Base-by-base conservation (phyloP, 2,113 vertebrate genomes). In the Alethe diademata region DNA sequence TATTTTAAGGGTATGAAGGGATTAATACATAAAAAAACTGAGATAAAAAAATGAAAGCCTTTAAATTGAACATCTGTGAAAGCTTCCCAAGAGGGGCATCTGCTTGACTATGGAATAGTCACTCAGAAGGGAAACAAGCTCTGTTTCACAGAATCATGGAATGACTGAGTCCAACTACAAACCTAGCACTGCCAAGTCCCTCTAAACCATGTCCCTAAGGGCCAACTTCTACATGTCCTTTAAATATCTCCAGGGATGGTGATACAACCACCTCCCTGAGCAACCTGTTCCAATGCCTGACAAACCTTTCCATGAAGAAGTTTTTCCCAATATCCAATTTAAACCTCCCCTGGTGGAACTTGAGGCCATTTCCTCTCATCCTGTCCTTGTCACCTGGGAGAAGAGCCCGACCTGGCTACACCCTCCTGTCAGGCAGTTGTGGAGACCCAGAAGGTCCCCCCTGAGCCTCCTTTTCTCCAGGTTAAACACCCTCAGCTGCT, bases 371-470 rank as follows among this genome's bases (percentile, higher is more conserved):
- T 48, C 31, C 42, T 69, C 25, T 83, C 48, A 36, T 48, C 29
- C 7, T 48, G 22, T 9, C 40, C 48, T 35, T 54, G 17, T 56
- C 19, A 62, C 17, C 35, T 61, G 40, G 54, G 18, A 82, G 54
- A 47, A 69, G 40, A 42, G 47, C 26, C 18, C 0, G 0, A 8
- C 12, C 17, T 75, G 47, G 8, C 47, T 48, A 2, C 22, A 19
- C 2, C 22, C 48, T 62, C 47, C n/a, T 48, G 6, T 36, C 18
- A 48, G 20, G 47, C 5, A 33, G 13, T 16, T 62, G 47, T 42
- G 47, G 40, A 69, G n/a, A 61, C 6, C 0, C 0, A 61, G 11
- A 42, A 54, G 25, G 11, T 48, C 4, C 9, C 19, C 3, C 40
- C 8, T 17, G 25, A 69, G 20, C 31, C 25, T 48, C 35, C 25